Conservation (phyloP, 2,888 invertebrate species). For the Hanleya hanleyi region DNA sequence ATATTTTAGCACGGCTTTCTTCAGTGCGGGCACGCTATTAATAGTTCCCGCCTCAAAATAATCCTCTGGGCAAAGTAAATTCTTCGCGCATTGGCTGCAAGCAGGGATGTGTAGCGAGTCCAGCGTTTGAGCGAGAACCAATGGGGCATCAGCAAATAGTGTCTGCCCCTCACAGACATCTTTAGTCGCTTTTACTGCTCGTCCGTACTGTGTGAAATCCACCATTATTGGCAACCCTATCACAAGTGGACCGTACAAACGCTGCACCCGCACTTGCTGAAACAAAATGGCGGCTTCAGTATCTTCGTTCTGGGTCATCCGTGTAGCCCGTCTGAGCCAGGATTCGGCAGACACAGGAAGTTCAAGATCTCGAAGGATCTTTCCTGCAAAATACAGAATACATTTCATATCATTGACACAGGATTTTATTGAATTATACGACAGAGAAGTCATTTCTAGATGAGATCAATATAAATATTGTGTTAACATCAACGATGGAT, state of each 20-base stretch:
- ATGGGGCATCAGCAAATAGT: constrained; percentile 48
- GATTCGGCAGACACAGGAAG: constrained; percentile 49
- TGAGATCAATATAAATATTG: too few relatives aligned
- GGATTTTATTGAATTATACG: too few relatives aligned
- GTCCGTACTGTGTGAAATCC: constrained; percentile 45
- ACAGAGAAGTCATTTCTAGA: too few relatives aligned
- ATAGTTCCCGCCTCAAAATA: constrained; percentile 45
- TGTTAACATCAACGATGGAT: too few relatives aligned
- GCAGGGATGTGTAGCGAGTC: constrained; percentile 43
- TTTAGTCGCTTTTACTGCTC: constrained; percentile 40
- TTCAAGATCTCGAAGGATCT: constrained; percentile 38
- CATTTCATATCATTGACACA: too few relatives aligned
- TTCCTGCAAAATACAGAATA: too few relatives aligned
- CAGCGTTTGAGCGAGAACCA: constrained; percentile 50
- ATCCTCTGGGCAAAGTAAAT: constrained; percentile 47
- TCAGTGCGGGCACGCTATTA: constrained; percentile 34
- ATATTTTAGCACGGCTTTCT: constrained; percentile 39
- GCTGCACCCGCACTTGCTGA: constrained; percentile 47
- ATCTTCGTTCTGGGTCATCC: constrained; percentile 30
- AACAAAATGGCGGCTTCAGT: constrained; percentile 46
- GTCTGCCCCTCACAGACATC: constrained; percentile 39
- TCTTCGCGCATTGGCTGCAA: constrained; percentile 51
- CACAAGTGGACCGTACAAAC: constrained; percentile 47
- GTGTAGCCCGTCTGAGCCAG: constrained; percentile 46
- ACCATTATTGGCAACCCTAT: constrained; percentile 39